Conservation (phyloP, 2,888 invertebrate genomes). For the Chloromyia formosa region DNA sequence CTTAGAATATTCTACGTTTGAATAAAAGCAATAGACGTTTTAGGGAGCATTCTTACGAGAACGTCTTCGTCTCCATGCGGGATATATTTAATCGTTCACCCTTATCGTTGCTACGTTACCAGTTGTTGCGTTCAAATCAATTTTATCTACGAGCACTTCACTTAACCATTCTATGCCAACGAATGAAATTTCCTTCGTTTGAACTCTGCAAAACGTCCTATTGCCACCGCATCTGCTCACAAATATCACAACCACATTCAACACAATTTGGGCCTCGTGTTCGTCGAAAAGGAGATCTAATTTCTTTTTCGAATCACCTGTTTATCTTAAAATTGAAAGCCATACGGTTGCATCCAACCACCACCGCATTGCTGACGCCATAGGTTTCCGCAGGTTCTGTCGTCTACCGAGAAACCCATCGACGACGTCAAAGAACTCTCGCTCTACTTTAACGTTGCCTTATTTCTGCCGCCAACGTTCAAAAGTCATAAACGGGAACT, state of each 20-base stretch:
- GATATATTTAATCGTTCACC: too few relatives aligned
- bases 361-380: background rate
- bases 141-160: slow-evolving; percentile 14
- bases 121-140: slow-evolving; percentile 20
- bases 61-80: background rate
- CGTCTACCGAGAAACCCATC: background rate
- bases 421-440: background rate
- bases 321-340: slow-evolving; percentile 34
- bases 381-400: background rate
- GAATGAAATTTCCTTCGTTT: slow-evolving; percentile 1
- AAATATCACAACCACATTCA: background rate
- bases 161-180: background rate
- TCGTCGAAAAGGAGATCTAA: slow-evolving; percentile 18
- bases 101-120: slow-evolving; percentile 36
- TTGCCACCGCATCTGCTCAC: slow-evolving; percentile 16
- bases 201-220: slow-evolving; percentile 6
- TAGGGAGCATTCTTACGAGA: too few relatives aligned
- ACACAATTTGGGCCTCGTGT: background rate
- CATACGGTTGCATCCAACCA: slow-evolving; percentile 18
- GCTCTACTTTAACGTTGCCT: background rate
- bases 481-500: slow-evolving; percentile 36
- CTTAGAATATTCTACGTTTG: background rate
- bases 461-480: background rate
- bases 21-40: background rate
- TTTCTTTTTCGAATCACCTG: slow-evolving; percentile 39